Evolutionary conservation across 1,140 invertebrate genomes (phyloP), one percentile per base, ranked within the genome.

Genomic region (Leucophenga varia): DNA sequence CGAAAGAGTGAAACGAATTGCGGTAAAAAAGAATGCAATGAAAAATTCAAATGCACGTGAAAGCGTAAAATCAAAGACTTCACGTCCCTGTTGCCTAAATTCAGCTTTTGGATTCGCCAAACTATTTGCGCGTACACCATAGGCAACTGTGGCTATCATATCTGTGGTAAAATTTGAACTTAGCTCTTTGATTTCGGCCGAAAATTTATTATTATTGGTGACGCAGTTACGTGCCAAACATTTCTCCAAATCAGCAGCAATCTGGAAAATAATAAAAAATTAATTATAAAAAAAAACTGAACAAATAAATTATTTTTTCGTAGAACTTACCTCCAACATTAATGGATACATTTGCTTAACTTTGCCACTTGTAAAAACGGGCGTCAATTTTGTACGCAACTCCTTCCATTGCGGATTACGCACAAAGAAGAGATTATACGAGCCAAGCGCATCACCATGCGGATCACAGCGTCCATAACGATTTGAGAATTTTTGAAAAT

Each of bases 71-170:
- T 59, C 75, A 0, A 82, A 79, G 7, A 84, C 59, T 47, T 76
- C 72, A 6, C 59, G 65, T 1, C 76, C 77, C 2, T 70, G 60
- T 37, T 31, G 61, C 25, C 59, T 72, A 44, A 78, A 81, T 21
- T 76, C 76, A 2, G 61, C 80, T 17, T 77, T 57, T 3, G 77
- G 68, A 52, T 81, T 69, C 13, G 69, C 68, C n/a, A 83, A 55
- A 2, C 78, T 77, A 30, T 82, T 79, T 3, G 80, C 78, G 35
- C 80, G 75, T 46, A 83, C 70, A n/a, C 82, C 83, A 55, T 81
- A 84, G 3, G 79, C 82, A 44, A 78, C 79, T 3, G 76, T 80
- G 3, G 80, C 80, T 28, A 85, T 84, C 4, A 81, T 76, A 60
- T 84, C 82, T 8, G 81, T 81, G 5, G 79, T 78, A 47, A 79